Evolutionary conservation across 2,797 vertebrate species (phyloP), one percentile per base, ranked within the genome.

Genomic region (Chloroceryle inda): DNA sequence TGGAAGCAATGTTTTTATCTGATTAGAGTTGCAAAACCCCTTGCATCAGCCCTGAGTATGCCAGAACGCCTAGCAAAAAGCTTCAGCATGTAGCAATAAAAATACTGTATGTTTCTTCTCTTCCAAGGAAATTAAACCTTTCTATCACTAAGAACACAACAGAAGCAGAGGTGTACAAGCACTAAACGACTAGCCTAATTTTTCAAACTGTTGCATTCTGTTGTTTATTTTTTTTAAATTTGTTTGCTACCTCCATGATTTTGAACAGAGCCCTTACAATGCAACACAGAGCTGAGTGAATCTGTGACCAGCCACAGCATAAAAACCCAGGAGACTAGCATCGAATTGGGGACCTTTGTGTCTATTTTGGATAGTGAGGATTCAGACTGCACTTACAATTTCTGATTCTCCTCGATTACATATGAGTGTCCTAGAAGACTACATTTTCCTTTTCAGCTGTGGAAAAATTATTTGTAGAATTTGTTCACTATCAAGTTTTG

Each of bases 1-100:
- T 74, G 53, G 72, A 89, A 95, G 78, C 72, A 91, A 53, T 31
- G 68, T 72, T 95, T 95, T 88, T 85, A 95, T 88, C 85, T 88
- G 89, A 95, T 94, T 74, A 91, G 66, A 87, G 56, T n/a, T 12
- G 2, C 77, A 91, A 94, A 96, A 73, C 9, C n/a, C 75, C 20
- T 94, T 94, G 56, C 45, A 77, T 95, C 91, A 94, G 91, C 68
- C 79, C 61, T 42, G 68, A 2, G 3, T 22, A 53, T 77, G 85
- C 72, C 85, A 92, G 87, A 94, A 64, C 1, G 8, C 64, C 52
- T 11, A 42, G 2, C 37, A 91, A 87, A 94, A 75, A 4, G 1
- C 81, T 77, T 88, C 87, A 83, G 75, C 56, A 49, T 68, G 40
- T 31, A 92, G 87, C 45, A 93, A 92, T 85, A 92, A 89, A 94